Evolutionary conservation across 2,888 invertebrate genomes (phyloP).

Genomic region (Plagodis pulveraria): DNA sequence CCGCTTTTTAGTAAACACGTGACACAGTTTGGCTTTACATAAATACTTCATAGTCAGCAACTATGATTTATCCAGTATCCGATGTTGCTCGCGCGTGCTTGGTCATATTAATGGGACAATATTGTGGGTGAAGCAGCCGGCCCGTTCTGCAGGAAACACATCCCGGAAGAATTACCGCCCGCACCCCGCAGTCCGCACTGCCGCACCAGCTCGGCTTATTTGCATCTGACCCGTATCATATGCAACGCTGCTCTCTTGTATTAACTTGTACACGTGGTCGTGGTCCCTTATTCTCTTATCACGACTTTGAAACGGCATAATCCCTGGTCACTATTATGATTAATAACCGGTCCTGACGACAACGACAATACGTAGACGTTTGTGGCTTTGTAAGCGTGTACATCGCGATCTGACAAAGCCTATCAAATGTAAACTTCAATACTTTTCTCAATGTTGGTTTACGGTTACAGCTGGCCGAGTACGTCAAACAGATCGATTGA

Average conservation of each 20-base stretch:
- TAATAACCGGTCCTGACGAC: too few relatives aligned
- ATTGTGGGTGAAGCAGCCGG: slow-evolving; percentile 34
- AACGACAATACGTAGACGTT: too few relatives aligned
- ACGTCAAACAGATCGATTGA: too few relatives aligned
- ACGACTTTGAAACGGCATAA: too few relatives aligned
- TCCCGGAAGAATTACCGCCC: slow-evolving; percentile 80
- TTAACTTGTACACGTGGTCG: slow-evolving; percentile 28
- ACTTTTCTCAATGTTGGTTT: too few relatives aligned
- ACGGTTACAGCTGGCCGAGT: too few relatives aligned
- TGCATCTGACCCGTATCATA: slow-evolving; percentile 63
- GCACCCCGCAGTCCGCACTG: slow-evolving; percentile 46
- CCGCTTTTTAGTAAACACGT: neutral
- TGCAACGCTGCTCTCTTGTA: slow-evolving; percentile 44
- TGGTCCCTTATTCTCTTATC: neutral
- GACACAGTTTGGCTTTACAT: slow-evolving; percentile 1
- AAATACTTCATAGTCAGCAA: slow-evolving; percentile 10
- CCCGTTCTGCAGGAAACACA: slow-evolving; percentile 72
- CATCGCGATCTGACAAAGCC: too few relatives aligned
- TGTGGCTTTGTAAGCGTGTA: too few relatives aligned
- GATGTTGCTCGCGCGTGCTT: slow-evolving; percentile 51
- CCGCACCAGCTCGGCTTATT: slow-evolving; percentile 54
- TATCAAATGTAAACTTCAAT: too few relatives aligned
- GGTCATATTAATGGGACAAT: slow-evolving; percentile 60
- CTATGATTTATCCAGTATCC: slow-evolving; percentile 26
- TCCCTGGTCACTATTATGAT: too few relatives aligned